Conservation (phyloP, 2,888 invertebrate species). For the Deilephila elpenor region DNA sequence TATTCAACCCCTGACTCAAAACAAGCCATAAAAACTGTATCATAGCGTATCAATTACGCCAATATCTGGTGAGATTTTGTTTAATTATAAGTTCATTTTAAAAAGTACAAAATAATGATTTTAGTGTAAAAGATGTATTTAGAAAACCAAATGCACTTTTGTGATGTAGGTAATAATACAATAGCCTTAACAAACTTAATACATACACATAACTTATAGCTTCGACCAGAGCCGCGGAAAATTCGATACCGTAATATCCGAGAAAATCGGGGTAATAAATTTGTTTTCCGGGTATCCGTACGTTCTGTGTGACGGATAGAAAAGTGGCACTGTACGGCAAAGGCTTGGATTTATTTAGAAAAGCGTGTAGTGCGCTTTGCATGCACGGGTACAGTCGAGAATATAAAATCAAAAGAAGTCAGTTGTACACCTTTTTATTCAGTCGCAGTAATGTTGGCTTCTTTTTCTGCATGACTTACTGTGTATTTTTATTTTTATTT, state of each 20-base stretch:
- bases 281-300: constrained; percentile 18
- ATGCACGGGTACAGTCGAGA: constrained; percentile 23
- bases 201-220: background rate
- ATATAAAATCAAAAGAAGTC: background rate
- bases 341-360: constrained; percentile 28
- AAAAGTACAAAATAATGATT: background rate
- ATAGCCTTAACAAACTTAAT: background rate
- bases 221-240: background rate
- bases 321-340: constrained; percentile 10
- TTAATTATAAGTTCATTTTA: no score
- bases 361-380: constrained; percentile 11
- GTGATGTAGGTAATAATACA: background rate
- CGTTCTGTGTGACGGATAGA: constrained; percentile 9
- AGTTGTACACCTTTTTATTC: no score
- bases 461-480: no score
- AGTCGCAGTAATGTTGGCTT: no score
- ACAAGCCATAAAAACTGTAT: no score
- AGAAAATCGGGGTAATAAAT: background rate
- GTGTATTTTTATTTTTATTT: no score
- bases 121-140: background rate
- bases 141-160: no score
- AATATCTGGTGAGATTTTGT: no score
- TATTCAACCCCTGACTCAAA: no score
- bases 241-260: background rate
- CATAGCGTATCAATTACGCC: no score